Evolutionary conservation across 2,113 vertebrate genomes (phyloP).

Genomic region (Nothobranchius kuhntae): DNA sequence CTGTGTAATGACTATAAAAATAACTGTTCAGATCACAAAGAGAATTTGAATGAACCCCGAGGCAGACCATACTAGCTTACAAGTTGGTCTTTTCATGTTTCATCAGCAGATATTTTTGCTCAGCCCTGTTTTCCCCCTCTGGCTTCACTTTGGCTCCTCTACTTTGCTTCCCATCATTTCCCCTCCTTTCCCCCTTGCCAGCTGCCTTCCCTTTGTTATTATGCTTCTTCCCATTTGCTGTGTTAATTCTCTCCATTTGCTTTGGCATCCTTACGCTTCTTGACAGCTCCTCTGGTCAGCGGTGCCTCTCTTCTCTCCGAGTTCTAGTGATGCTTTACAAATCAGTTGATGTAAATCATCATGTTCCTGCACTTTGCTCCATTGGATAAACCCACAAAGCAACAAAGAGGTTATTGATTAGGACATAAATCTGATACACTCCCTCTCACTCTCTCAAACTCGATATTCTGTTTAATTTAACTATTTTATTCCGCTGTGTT

Average conservation of each 20-base stretch:
- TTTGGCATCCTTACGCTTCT: background rate
- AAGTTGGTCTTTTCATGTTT: constrained; percentile 50
- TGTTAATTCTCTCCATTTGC: background rate
- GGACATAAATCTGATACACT: constrained; percentile 54
- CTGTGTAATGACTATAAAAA: constrained; percentile 34
- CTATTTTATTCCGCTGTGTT: constrained; percentile 7
- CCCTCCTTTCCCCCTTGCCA: constrained; percentile 5
- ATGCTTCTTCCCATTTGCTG: background rate
- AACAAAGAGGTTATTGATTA: constrained; percentile 68
- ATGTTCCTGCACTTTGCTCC: constrained; percentile 57
- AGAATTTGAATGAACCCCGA: constrained; percentile 59
- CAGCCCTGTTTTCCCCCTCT: constrained; percentile 37
- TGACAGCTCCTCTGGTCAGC: constrained; percentile 3
- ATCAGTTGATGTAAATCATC: constrained; percentile 61
- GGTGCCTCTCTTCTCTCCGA: constrained; percentile 16
- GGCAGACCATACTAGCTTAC: constrained; percentile 42
- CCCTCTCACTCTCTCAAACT: constrained; percentile 19
- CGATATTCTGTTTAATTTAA: constrained; percentile 25
- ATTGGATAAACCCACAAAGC: constrained; percentile 50
- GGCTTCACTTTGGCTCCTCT: constrained; percentile 39
- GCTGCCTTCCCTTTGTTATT: constrained; percentile 10
- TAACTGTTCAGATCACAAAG: constrained; percentile 58
- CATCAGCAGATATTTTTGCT: constrained; percentile 67
- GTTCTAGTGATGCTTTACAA: constrained; percentile 30
- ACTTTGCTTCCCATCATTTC: constrained; percentile 17